Percentiles rank a stretch among this genome's conserved stretches.
phyloP scores from a whole-genome alignment of 30 jellyfish, hydroid and myxozoan species.

The Turritopsis rubra region DNA sequence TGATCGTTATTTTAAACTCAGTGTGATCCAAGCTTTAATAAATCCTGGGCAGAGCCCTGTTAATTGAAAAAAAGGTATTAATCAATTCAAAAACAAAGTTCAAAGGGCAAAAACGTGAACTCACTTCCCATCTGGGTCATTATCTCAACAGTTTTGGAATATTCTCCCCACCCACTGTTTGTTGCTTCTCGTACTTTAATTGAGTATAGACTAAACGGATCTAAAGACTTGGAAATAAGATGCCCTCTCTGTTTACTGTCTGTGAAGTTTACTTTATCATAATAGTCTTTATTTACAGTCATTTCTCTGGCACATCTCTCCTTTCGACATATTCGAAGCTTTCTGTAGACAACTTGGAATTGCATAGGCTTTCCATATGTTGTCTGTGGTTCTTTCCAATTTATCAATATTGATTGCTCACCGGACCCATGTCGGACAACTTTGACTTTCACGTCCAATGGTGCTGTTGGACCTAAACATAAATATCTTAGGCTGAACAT shows the following conservation, averaged over 20 bases:
- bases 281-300: neutral
- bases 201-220: constrained; percentile 43
- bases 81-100: neutral
- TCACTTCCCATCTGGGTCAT: constrained; percentile 62
- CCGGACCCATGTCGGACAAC: neutral
- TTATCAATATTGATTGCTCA: neutral
- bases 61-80: neutral
- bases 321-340: neutral
- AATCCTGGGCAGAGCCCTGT: neutral
- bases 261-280: neutral
- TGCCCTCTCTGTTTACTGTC: neutral
- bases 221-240: constrained; percentile 7
- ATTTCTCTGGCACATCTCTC: constrained; percentile 10
- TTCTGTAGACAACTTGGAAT: constrained; percentile 2
- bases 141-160: constrained; percentile 14
- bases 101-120: neutral
- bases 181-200: constrained; percentile 68
- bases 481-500: neutral
- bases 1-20: too few species aligned
- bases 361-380: constrained; percentile 9
- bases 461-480: neutral
- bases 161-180: constrained; percentile 76
- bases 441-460: neutral
- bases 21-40: neutral
- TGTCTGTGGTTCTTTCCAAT: constrained; percentile 8